phyloP scores from a whole-genome alignment of 2,888 invertebrate species.

The Cyaniris semiargus region DNA sequence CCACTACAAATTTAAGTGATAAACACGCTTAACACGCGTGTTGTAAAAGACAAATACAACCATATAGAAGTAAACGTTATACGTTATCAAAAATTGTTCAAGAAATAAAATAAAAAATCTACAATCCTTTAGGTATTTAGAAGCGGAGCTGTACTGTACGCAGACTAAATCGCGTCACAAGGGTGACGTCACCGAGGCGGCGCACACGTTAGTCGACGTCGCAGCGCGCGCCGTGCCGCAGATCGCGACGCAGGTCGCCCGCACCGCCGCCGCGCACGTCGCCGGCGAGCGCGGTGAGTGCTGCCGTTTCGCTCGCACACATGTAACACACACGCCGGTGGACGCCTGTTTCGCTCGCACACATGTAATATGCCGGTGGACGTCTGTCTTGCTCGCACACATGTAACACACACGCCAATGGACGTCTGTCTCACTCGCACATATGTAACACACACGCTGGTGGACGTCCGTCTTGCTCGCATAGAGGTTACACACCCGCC shows the following conservation, averaged over 20 bases:
- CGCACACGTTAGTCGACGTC: constrained; percentile 77
- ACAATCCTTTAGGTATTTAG: constrained; percentile 64
- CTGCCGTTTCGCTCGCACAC: not conserved
- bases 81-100: no score
- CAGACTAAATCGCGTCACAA: constrained; percentile 53
- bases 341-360: no score
- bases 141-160: constrained; percentile 77
- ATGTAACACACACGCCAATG: no score
- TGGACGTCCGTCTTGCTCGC: no score
- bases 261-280: constrained; percentile 49
- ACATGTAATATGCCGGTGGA: no score
- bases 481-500: no score
- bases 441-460: no score
- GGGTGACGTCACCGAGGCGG: constrained; percentile 54
- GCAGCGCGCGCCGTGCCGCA: constrained; percentile 72
- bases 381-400: not conserved
- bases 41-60: no score
- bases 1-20: not conserved
- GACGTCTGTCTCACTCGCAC: no score
- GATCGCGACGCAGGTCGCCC: constrained; percentile 68
- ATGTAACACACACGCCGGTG: not conserved
- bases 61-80: no score
- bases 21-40: no score
- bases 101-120: not conserved
- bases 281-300: constrained; percentile 55